Evolutionary conservation across 2,113 vertebrate genomes (phyloP).

Genomic region (Gnathonemus echidnorhynchus): DNA sequence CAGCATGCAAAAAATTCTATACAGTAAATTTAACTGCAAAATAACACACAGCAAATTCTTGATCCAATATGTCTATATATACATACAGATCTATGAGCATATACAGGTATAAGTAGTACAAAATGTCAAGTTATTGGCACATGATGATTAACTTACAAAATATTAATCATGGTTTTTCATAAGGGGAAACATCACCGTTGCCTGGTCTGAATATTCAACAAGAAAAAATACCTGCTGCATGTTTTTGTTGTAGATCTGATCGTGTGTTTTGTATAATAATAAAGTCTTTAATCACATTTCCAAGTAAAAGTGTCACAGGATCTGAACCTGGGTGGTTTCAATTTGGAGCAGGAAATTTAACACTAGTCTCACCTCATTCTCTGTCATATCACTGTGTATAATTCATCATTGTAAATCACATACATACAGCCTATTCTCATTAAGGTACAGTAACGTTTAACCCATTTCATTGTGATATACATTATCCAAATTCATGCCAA

Average conservation of each 20-base stretch:
- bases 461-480: neutral
- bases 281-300: neutral
- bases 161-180: neutral
- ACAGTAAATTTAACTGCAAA: constrained; percentile 22
- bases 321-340: neutral
- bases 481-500: neutral
- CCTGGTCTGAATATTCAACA: neutral
- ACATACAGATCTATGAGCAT: constrained; percentile 12
- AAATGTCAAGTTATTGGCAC: constrained; percentile 3
- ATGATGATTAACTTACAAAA: neutral
- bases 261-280: neutral
- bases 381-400: neutral
- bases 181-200: neutral
- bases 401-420: neutral
- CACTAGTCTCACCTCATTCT: neutral
- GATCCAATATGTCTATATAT: constrained; percentile 17
- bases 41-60: constrained; percentile 13
- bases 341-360: neutral
- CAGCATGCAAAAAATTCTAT: constrained; percentile 30
- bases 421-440: neutral
- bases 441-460: neutral
- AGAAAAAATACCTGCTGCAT: neutral
- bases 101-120: neutral
- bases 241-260: neutral
- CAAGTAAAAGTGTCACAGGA: neutral